These are phyloP conservation scores for Progne subis DNA, from an alignment of 2,113 vertebrate genomes.

Conservation along the genomic window DNA sequence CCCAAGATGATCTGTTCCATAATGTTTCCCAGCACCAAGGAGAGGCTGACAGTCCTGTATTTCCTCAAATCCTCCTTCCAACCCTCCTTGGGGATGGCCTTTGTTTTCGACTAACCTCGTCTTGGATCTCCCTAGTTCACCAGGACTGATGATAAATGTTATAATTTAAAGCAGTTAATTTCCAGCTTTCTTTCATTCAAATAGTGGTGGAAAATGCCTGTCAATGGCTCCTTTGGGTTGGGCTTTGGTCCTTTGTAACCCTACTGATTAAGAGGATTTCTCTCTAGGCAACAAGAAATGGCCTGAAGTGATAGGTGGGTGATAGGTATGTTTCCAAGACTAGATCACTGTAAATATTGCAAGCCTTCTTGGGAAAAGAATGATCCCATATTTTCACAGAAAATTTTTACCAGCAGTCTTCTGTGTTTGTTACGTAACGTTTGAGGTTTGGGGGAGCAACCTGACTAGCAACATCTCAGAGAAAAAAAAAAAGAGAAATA, in stretches of 20 bases:
- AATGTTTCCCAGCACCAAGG: background rate
- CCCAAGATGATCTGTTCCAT: background rate
- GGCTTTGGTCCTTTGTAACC: background rate
- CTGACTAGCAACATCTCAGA: background rate
- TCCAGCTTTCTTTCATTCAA: background rate
- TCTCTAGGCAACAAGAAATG: background rate
- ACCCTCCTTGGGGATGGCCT: background rate
- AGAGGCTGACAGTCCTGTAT: background rate
- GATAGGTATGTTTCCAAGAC: background rate
- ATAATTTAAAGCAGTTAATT: background rate
- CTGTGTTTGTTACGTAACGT: background rate
- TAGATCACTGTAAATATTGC: background rate
- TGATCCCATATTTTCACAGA: accelerated
- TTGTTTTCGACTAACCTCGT: background rate
- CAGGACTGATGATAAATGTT: background rate
- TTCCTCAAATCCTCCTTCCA: background rate
- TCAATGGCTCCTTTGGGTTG: background rate
- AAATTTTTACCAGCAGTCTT: background rate
- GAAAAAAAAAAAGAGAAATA: background rate
- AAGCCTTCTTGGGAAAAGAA: background rate
- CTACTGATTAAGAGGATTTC: background rate
- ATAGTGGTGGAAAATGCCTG: background rate
- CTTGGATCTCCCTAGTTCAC: background rate
- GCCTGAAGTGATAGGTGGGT: background rate
- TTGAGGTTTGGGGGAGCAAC: background rate